Conservation (phyloP, 2,888 invertebrate species). For the Orthosia gracilis region DNA sequence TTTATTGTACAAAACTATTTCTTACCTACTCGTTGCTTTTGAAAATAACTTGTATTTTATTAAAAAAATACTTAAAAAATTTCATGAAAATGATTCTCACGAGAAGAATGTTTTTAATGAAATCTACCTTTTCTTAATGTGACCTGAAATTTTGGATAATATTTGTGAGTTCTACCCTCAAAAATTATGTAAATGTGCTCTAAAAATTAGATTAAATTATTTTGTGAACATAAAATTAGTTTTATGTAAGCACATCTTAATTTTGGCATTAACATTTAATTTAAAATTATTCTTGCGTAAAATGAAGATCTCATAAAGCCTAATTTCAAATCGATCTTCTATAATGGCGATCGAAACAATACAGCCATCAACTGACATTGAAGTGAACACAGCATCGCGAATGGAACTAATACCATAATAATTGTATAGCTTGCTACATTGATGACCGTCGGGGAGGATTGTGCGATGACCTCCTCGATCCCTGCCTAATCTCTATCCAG, state of each 20-base stretch:
- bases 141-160: constrained; percentile 23
- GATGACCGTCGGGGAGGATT: constrained; percentile 58
- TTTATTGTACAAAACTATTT: constrained; percentile 16
- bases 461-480: constrained; percentile 72
- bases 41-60: constrained; percentile 31
- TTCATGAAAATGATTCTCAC: constrained; percentile 25
- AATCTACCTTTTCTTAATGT: constrained; percentile 37
- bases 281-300: neutral
- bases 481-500: constrained; percentile 75
- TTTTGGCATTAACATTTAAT: neutral
- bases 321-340: constrained; percentile 6
- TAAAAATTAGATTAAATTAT: constrained; percentile 28
- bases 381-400: constrained; percentile 18
- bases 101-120: constrained; percentile 46
- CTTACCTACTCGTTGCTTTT: neutral
- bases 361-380: constrained; percentile 31
- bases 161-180: constrained; percentile 16
- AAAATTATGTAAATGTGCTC: neutral
- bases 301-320: neutral
- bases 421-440: constrained; percentile 48
- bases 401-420: constrained; percentile 52
- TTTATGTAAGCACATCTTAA: neutral
- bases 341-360: constrained; percentile 18
- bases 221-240: constrained; percentile 15
- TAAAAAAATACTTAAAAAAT: constrained; percentile 29